Evolutionary conservation across 2,888 invertebrate species (phyloP), one percentile per base, ranked within the genome.

Genomic region (Noctua janthe): DNA sequence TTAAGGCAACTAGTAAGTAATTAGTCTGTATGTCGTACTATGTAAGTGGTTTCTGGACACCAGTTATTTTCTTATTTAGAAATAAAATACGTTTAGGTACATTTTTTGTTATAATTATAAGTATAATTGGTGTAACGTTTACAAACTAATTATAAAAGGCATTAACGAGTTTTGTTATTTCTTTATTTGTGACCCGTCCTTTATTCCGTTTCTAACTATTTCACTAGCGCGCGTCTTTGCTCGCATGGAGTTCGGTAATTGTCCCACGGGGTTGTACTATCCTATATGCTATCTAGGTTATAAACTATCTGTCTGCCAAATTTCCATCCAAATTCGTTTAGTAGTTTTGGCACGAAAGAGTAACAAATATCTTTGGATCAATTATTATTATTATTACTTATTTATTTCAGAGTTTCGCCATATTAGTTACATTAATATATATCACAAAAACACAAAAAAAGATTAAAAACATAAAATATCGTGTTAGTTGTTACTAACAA

Each of bases 1-100:
- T 49, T 49, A 74, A 76, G 29, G 67, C 15, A 59, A 74, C 64
- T 59, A 71, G 43, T 15, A 59, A 80, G 39, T 71, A 76, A 62
- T 39, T 47, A 29, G 35, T 39, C 23, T n/a, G 29, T 73, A 20
- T 23, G 6, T 47, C 23, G 6, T 47, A 62, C 35, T 59, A 11
- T n/a, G 17, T 69, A 62, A 17, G 39, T 47, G 11, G 15, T 70
- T 49, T 39, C n/a, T 15, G 15, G 62, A 59, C 51, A 49, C 8
- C 49, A 66, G 13, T 62, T 71, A 66, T 64, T 80, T 73, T n/a
- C 15, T 47, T 29, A 39, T 49, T 23, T 71, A 62, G 67, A 62
- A 71, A 43, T 71, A 47, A 59, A 13, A n/a, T 47, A 15, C 13
- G 35, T 39, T 8, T 29, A 47, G 8, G 64, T 64, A 35, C 62